These are phyloP conservation scores for Rhagologus leucostigma DNA, from an alignment of 2,113 vertebrate genomes.

Conservation along the genomic window DNA sequence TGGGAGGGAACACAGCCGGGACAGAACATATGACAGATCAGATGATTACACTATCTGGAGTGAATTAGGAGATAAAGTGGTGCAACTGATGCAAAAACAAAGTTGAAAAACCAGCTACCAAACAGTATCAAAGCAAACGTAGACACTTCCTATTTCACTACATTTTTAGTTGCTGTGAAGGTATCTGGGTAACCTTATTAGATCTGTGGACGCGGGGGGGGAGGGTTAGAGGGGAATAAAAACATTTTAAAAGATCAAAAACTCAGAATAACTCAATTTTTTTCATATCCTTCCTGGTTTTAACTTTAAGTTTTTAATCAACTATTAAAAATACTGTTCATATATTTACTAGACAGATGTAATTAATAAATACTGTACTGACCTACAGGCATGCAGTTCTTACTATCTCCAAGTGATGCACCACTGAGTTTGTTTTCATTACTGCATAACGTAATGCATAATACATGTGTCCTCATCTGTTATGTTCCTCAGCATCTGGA, in stretches of 20 bases:
- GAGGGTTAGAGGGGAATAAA: not conserved
- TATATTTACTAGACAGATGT: not conserved
- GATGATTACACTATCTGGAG: not conserved
- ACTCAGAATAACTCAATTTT: not conserved
- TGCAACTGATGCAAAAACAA: not conserved
- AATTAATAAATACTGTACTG: not conserved
- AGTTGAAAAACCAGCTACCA: not conserved
- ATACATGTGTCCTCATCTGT: not conserved
- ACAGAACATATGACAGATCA: not conserved
- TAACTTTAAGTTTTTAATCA: not conserved
- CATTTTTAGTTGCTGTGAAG: not conserved
- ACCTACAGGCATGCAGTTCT: not conserved
- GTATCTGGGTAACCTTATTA: not conserved
- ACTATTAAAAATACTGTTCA: not conserved
- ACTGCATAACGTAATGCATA: not conserved
- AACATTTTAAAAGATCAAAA: not conserved
- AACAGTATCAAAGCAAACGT: not conserved
- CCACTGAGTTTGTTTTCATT: not conserved
- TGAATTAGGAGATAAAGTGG: not conserved
- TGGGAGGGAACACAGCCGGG: not conserved
- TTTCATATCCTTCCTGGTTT: not conserved
- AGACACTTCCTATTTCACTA: not conserved
- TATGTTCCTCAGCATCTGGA: not conserved
- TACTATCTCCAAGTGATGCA: not conserved
- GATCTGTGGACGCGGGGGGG: accelerated